Conservation (phyloP, 2,113 vertebrate genomes). For the Indicator maculatus region DNA sequence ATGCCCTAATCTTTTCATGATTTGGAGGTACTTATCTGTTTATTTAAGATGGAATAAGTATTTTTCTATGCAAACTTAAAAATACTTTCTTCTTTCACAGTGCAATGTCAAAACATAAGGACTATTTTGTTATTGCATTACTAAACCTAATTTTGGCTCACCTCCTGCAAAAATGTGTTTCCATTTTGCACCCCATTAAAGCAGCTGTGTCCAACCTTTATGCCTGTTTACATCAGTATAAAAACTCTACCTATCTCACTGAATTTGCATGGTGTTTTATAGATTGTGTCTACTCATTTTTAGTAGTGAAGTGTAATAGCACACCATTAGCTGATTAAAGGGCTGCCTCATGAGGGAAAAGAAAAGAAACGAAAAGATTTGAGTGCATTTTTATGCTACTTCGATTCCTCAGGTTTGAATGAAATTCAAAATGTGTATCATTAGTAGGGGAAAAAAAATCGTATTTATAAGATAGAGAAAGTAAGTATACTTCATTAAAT, state of each 20-base stretch:
- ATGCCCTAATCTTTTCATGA: neutral
- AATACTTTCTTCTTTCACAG: neutral
- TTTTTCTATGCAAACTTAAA: neutral
- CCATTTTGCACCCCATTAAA: constrained; percentile 54
- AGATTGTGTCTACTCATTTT: neutral
- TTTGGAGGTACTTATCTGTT: neutral
- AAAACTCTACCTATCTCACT: neutral
- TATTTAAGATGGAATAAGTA: neutral
- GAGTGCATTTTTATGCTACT: neutral
- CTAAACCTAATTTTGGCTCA: neutral
- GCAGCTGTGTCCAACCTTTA: constrained; percentile 27
- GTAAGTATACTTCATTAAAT: neutral
- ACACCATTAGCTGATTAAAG: constrained; percentile 18
- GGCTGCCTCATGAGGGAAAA: neutral
- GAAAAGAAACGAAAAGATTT: neutral
- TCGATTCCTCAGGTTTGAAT: constrained; percentile 2
- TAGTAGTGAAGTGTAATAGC: neutral
- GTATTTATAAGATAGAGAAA: neutral
- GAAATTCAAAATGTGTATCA: neutral
- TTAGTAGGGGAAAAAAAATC: neutral
- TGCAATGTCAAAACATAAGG: neutral
- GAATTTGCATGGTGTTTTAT: constrained; percentile 43
- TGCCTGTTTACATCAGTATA: constrained; percentile 42
- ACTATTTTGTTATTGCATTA: neutral
- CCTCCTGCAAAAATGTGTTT: neutral